Conservation (phyloP, 2,113 vertebrate genomes). For the Haemorhous mexicanus region DNA sequence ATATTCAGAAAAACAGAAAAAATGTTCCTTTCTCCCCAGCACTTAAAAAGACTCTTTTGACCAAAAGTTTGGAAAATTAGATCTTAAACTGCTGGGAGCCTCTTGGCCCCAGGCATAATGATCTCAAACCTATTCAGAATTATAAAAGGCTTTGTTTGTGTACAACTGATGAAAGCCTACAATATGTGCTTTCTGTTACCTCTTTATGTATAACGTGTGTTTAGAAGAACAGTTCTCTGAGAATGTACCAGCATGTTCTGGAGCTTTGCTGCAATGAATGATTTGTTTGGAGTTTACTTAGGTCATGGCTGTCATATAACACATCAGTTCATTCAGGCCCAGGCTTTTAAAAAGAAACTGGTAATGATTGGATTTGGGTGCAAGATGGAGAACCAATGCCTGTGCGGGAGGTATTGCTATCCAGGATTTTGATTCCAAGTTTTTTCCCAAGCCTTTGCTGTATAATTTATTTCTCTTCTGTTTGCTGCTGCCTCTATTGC, state of each 20-base stretch:
- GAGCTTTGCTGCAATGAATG: conserved; percentile 11
- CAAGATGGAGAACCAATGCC: neutral
- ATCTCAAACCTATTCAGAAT: conserved; percentile 11
- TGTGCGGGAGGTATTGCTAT: neutral
- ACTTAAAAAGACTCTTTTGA: conserved; percentile 18
- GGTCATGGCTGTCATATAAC: neutral
- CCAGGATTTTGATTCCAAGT: neutral
- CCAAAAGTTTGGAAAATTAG: conserved; percentile 29
- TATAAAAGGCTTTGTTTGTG: conserved; percentile 51
- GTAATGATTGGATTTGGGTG: neutral
- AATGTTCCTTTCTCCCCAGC: neutral
- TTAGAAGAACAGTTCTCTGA: conserved; percentile 17
- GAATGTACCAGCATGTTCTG: conserved; percentile 10
- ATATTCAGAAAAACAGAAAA: neutral
- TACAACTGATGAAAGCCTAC: conserved; percentile 37
- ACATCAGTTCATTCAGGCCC: conserved; percentile 4
- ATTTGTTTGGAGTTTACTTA: conserved; percentile 50
- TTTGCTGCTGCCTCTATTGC: neutral
- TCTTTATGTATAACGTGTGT: neutral
- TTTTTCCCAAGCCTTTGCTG: neutral
- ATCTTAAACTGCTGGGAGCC: neutral
- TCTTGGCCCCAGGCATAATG: neutral
- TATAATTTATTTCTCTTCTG: neutral
- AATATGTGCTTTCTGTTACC: conserved; percentile 34
- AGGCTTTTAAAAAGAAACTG: neutral